Conservation (phyloP, 2,888 invertebrate genomes). For the Dryococelus australis region DNA sequence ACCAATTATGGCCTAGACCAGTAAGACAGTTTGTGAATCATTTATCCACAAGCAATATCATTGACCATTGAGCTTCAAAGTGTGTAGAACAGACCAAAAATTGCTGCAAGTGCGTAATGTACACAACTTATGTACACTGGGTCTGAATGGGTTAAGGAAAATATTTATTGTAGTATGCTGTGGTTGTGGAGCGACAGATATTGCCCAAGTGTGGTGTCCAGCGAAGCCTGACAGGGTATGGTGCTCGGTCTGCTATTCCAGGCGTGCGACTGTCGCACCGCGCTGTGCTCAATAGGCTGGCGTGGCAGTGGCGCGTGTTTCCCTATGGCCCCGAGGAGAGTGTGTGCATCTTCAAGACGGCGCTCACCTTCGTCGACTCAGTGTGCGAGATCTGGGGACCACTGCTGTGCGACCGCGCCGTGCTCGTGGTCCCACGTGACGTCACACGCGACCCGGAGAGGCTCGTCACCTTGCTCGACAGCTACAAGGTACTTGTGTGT, state of each 20-base stretch:
- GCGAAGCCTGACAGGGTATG: too few relatives aligned
- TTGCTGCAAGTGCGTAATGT: too few relatives aligned
- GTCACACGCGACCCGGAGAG: slow-evolving; percentile 81
- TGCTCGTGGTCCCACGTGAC: slow-evolving; percentile 77
- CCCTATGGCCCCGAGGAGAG: slow-evolving; percentile 74
- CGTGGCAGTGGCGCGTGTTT: slow-evolving; percentile 87
- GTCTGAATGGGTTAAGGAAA: too few relatives aligned
- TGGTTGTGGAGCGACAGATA: too few relatives aligned
- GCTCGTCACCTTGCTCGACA: slow-evolving; percentile 72
- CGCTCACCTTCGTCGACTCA: slow-evolving; percentile 90
- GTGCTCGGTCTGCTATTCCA: slow-evolving; percentile 52
- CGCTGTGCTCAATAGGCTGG: slow-evolving; percentile 80
- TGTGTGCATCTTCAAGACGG: slow-evolving; percentile 87
- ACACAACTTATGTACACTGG: too few relatives aligned
- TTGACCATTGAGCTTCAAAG: too few relatives aligned
- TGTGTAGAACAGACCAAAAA: too few relatives aligned
- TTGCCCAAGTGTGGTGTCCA: too few relatives aligned
- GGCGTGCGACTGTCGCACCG: slow-evolving; percentile 82
- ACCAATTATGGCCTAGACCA: too few relatives aligned
- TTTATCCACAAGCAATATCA: too few relatives aligned
- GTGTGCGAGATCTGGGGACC: slow-evolving; percentile 90
- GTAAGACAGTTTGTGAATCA: too few relatives aligned
- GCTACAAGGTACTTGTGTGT: slow-evolving; percentile 71
- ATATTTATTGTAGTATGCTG: too few relatives aligned
- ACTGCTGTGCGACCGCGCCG: slow-evolving; percentile 72